A percentile compares a stretch with the other conserved stretches of the same genome.
Evolutionary conservation across 2,113 vertebrate genomes (phyloP).

Genomic region (Verasper variegatus): DNA sequence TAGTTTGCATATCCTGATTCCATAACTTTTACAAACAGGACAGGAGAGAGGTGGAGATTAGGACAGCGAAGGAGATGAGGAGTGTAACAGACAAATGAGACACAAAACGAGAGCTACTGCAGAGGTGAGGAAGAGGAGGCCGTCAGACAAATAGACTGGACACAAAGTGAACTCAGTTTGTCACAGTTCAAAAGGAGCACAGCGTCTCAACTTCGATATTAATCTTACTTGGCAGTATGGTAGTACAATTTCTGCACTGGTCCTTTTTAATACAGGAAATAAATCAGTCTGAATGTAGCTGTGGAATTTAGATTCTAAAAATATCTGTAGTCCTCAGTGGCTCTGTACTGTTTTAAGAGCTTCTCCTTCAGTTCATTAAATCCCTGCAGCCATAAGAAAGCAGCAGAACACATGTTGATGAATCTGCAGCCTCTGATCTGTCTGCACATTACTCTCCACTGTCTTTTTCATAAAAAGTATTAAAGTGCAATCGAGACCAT

Average conservation of each 20-base stretch:
- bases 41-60: no score
- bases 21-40: background rate
- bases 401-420: background rate
- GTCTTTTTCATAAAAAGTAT: background rate
- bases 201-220: no score
- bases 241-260: no score
- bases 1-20: background rate
- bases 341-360: background rate
- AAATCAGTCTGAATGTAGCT: background rate
- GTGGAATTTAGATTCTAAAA: background rate
- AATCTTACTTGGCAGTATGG: no score
- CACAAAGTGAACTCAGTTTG: no score
- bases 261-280: background rate
- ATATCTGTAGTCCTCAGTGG: background rate
- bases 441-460: background rate
- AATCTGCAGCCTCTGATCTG: background rate
- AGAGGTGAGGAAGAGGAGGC: no score
- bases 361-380: conserved; percentile 4
- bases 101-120: no score
- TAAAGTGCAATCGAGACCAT: no score
- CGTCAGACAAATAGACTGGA: no score
- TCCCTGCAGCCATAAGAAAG: background rate
- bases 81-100: no score
- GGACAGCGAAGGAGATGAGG: no score
- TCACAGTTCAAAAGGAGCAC: background rate